These are phyloP conservation scores for Gallinago media DNA, from an alignment of 2,113 vertebrate genomes.

Conservation along the genomic window DNA sequence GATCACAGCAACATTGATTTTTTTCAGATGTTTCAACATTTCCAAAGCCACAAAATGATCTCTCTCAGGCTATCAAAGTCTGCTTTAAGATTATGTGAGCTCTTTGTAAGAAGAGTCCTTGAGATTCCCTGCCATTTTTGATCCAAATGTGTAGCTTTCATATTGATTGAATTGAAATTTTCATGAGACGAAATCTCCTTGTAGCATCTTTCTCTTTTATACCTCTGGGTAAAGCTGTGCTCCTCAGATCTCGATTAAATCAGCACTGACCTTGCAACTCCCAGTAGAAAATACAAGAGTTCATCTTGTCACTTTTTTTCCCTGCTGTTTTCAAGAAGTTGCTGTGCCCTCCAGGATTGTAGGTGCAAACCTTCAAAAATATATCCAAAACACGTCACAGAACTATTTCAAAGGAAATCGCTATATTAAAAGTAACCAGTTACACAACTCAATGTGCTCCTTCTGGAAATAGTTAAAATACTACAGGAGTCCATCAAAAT, in stretches of 20 bases:
- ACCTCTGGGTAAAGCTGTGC: background rate
- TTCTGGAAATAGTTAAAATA: background rate
- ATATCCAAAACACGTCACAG: background rate
- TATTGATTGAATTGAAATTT: slow-evolving; percentile 61
- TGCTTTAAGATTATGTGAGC: slow-evolving; percentile 16
- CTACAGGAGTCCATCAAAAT: background rate
- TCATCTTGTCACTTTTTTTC: background rate
- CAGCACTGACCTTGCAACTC: slow-evolving; percentile 46
- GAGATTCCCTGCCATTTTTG: slow-evolving; percentile 55
- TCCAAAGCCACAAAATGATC: slow-evolving; percentile 26
- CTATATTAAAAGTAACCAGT: background rate
- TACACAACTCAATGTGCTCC: background rate
- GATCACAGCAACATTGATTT: background rate
- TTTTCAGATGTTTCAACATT: background rate
- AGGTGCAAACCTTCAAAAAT: background rate
- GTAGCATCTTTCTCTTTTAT: slow-evolving; percentile 11
- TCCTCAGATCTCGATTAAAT: slow-evolving; percentile 34
- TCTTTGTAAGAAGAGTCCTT: slow-evolving; percentile 33
- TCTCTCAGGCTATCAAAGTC: slow-evolving; percentile 21
- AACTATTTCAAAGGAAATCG: background rate
- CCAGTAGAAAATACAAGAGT: background rate
- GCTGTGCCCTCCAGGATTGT: background rate
- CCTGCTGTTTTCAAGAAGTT: background rate
- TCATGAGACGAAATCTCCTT: slow-evolving; percentile 25
- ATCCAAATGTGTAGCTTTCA: slow-evolving; percentile 34